Conservation (phyloP, 2,113 vertebrate species). For the Nibea coibor region DNA sequence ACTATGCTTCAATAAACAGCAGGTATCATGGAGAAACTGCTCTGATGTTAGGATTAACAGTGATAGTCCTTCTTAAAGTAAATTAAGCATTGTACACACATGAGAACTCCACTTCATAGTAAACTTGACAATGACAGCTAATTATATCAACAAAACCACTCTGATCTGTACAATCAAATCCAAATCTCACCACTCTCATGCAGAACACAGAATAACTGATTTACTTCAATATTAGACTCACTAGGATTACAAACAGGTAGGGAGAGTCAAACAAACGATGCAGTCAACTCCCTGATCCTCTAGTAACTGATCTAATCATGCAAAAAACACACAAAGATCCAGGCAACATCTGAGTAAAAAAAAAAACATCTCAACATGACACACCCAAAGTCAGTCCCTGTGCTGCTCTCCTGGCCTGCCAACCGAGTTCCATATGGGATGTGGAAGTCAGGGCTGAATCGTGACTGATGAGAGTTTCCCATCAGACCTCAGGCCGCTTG, state of each 20-base stretch:
- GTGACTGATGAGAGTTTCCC: constrained; percentile 45
- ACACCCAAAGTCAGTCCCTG: constrained; percentile 63
- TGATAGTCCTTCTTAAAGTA: neutral
- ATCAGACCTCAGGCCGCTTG: constrained; percentile 25
- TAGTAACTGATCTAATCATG: constrained; percentile 28
- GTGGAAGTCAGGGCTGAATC: constrained; percentile 24
- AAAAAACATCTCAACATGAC: constrained; percentile 40
- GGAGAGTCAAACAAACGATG: constrained; percentile 5
- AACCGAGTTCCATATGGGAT: constrained; percentile 38
- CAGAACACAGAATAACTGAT: neutral
- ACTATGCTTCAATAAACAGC: neutral
- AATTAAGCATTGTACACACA: neutral
- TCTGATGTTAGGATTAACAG: too few species aligned
- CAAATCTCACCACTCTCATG: neutral
- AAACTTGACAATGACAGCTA: neutral
- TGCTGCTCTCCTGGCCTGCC: constrained; percentile 41
- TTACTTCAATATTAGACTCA: neutral
- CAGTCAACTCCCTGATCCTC: constrained; percentile 1
- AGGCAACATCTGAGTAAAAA: constrained; percentile 27
- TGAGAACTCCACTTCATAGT: neutral
- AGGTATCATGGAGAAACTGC: neutral
- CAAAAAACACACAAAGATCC: constrained; percentile 38
- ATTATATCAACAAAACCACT: neutral
- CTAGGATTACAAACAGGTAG: constrained; percentile 18
- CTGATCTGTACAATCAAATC: neutral